Evolutionary conservation across 2,888 invertebrate species (phyloP), one percentile per base, ranked within the genome.

Genomic region (Iselma pallidipennis): DNA sequence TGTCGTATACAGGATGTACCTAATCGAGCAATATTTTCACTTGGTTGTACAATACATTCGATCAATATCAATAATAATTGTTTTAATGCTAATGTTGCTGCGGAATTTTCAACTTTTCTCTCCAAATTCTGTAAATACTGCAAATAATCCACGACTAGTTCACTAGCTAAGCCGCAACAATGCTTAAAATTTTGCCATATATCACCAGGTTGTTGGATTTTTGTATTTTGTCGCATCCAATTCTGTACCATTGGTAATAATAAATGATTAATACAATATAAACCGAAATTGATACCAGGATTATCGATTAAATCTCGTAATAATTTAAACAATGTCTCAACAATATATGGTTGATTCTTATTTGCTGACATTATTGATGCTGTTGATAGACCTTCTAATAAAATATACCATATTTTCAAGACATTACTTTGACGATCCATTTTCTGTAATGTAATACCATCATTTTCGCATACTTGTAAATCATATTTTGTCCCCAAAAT

Each of bases 141-240:
- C 31, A 96, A 82, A 71, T 94, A 94, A 73, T 94, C 90, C 0
- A 96, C 96, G 31, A 96, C 89, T 28, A 96, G 84, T 76, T 97
- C 96, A 0, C 95, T 94, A 10, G 95, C 92, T 82, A 96, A 88
- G 7, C 97, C 96, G 75, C 94, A 94, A 76, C 95, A 96, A 77
- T 97, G 96, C 77, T 96, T 96, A 76, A 96, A 96, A 80, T 95
- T 96, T 66, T 94, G 90, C 79, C 92, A 91, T 53, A 91, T 88
- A 68, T 92, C 89, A 88, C 91, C 89, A 66, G 91, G 87, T 66
- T 89, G 85, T 69, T 88, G 88, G 5, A 89, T 87, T 69, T 83
- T 84, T 19, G 70, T 63, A 59, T 81, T 80, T 78, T 90, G 89
- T 10, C 96, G 85, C 61, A 96, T 82, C 97, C 97, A 97, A 74